Evolutionary conservation across 2,797 vertebrate species (phyloP).

Genomic region (Rhynchotus rufescens): DNA sequence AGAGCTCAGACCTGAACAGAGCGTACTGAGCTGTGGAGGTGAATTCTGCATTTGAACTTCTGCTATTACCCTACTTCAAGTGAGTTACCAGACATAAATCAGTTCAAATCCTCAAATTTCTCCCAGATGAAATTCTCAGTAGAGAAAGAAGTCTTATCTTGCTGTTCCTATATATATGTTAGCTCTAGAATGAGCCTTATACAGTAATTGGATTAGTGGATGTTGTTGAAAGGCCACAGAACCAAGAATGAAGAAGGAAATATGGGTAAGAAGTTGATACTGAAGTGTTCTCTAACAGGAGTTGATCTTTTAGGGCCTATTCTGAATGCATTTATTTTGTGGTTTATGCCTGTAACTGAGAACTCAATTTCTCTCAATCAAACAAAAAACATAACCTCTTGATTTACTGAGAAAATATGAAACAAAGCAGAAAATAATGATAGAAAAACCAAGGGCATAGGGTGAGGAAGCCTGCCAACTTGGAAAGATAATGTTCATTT

Average conservation of each 20-base stretch:
- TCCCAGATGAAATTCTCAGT: not conserved
- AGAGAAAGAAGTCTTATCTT: not conserved
- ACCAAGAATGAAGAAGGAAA: not conserved
- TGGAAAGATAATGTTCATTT: not conserved
- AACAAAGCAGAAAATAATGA: conserved; percentile 60
- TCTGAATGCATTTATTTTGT: conserved; percentile 6
- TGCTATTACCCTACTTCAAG: not conserved
- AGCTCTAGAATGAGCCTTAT: not conserved
- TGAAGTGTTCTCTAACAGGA: not conserved
- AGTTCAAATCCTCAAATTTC: not conserved
- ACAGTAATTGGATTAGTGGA: not conserved
- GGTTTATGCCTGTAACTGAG: conserved; percentile 27
- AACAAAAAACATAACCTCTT: not conserved
- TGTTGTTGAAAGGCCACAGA: not conserved
- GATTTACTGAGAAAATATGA: conserved; percentile 10
- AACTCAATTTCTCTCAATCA: conserved; percentile 32
- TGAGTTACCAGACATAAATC: not conserved
- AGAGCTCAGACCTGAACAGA: not conserved
- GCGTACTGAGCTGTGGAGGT: not conserved
- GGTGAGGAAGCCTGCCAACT: not conserved
- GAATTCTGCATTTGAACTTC: not conserved
- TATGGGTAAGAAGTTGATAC: not conserved
- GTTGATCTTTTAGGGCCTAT: not conserved
- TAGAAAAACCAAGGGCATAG: not conserved
- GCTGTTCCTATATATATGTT: not conserved